Base-by-base conservation (phyloP, 2,888 invertebrate species). In the Hemicrepidius hirtus region DNA sequence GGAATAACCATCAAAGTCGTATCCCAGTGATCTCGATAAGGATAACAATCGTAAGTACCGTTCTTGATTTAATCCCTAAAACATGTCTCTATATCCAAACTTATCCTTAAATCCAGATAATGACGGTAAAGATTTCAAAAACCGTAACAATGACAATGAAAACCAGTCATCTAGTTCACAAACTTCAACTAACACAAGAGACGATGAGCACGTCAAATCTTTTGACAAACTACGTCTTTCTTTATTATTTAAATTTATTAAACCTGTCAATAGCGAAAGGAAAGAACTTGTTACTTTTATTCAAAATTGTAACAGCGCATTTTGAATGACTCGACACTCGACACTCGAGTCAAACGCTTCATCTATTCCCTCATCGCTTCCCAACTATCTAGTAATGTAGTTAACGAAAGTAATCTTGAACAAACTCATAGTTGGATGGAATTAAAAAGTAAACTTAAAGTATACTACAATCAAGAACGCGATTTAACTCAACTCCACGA, bases 401-500 rank as follows among this genome's bases (percentile, higher is more conserved):
- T 62, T 1, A 62, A 62, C 13, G 62, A 62, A 41, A 16, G 41
- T 12, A 44, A 62, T 13, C 13, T 41, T 10, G 9, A 13, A n/a
- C 24, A 44, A 12, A 41, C 44, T 1, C 1, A 7, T n/a, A 13
- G 9, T n/a, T 62, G 62, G 62, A 62, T 21, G 1, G 6, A 41
- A 0, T 62, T 62, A n/a, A 62, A 62, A 62, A 2, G 1, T 16
- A 73, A 67, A 67, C 41, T 73, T 24, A 68, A 67, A 50, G 21
- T 37, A 49, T 75, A 69, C 40, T 73, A 70, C 57, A 44, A 62
- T 21, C 63, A 75, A 18, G 64, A 21, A 1, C 73, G 67, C 28
- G 59, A 75, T 57, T 37, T 73, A 0, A 59, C 49, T 10, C 66
- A 75, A 32, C 16, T 60, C 4, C 68, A 74, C 53, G 75, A 75